Base-by-base conservation (phyloP, 2,113 vertebrate genomes). In the Festucalex cinctus region DNA sequence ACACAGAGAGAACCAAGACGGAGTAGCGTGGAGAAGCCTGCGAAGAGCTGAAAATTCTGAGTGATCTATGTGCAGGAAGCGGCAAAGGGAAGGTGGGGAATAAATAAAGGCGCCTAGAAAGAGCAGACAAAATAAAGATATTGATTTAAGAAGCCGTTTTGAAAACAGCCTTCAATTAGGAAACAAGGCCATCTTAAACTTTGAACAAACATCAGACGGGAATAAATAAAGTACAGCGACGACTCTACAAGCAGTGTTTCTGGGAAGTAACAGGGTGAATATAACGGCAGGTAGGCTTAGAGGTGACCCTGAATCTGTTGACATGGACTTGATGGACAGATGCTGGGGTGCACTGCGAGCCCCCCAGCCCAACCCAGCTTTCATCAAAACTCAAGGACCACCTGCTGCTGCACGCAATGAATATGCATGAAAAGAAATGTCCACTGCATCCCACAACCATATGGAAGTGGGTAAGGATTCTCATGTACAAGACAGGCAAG, bases 391-490 rank as follows among this genome's bases (percentile, higher is more conserved):
- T 62, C n/a, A 36, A 76, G 59, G 79, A 72, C 80, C 78, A 80
- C 83, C 80, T 84, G 79, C 70, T 4, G 85, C 71, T 63, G 37
- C 13, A 7, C 58, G 19, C 67, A 62, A 87, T 89, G 74, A 87
- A 87, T 90, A 88, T 88, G 79, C 65, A 86, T 88, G 65, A 73
- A 78, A 49, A 59, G 74, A 36, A 22, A 74, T 35, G 49, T 51
- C 65, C 49, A 14, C 37, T 53, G 59, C 58, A 41, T 36, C 60
- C 66, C 48, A 62, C 70, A 54, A 61, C n/a, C 44, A 68, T 70
- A 64, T 68, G 43, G 26, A 76, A 48, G 13, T 13, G 12, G 26
- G 66, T 63, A 20, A 49, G 35, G 65, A 68, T 71, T 59, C 41
- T 39, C 63, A 57, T 51, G 51, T 36, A 59, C 66, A 71, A 70